These are phyloP conservation scores for Lerista edwardsae DNA, from an alignment of 2,797 vertebrate genomes.

Conservation along the genomic window DNA sequence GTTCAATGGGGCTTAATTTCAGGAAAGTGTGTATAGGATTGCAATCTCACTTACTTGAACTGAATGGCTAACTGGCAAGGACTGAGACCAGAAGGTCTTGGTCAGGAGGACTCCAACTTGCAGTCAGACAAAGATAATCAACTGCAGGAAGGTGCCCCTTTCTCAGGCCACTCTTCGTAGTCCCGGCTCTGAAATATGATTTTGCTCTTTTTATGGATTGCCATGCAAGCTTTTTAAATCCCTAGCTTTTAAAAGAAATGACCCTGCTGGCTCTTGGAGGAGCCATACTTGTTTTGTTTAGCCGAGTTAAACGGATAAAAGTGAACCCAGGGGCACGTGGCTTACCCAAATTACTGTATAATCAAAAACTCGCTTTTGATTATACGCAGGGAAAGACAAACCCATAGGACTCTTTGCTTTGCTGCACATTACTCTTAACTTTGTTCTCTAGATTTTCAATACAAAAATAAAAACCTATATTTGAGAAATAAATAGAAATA, in stretches of 20 bases:
- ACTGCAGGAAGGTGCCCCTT: conserved; percentile 23
- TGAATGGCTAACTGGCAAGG: background rate
- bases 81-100: background rate
- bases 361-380: background rate
- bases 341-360: background rate
- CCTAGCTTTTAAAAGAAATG: background rate
- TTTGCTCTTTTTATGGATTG: conserved; percentile 35
- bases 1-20: no score
- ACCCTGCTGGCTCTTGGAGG: background rate
- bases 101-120: background rate
- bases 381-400: no score
- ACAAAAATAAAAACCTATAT: background rate
- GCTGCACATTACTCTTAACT: background rate
- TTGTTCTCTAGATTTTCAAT: background rate
- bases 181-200: conserved; percentile 44
- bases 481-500: background rate
- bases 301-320: background rate
- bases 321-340: background rate
- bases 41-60: background rate
- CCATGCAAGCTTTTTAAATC: background rate
- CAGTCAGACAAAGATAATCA: background rate
- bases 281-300: no score
- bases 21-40: no score
- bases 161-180: conserved; percentile 20
- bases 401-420: background rate